Evolutionary conservation across 2,888 invertebrate species (phyloP).

Genomic region (Rhagophthalmus giganteus): DNA sequence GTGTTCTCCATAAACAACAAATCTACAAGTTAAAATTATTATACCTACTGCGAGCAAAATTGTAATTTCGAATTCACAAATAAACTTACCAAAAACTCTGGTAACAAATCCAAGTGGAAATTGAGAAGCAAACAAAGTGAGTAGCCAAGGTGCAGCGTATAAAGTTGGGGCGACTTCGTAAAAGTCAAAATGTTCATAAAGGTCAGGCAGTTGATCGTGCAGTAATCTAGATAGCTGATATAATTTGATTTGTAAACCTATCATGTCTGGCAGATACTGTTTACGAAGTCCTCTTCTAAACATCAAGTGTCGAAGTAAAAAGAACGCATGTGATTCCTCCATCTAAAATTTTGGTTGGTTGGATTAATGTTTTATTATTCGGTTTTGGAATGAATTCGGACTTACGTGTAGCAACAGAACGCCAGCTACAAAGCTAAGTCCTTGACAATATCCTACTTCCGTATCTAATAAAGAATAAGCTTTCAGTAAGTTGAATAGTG

Average conservation of each 20-base stretch:
- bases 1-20: conserved; percentile 87
- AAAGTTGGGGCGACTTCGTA: conserved; percentile 92
- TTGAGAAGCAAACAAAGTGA: conserved; percentile 94
- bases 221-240: conserved; percentile 92
- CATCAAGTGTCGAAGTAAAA: conserved; percentile 87
- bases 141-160: conserved; percentile 96
- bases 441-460: conserved; percentile 96
- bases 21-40: conserved; percentile 67
- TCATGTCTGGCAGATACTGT: conserved; percentile 94
- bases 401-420: conserved; percentile 89
- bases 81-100: conserved; percentile 79
- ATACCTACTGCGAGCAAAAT: neutral
- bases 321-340: conserved; percentile 89
- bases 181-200: conserved; percentile 83
- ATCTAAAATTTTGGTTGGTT: conserved; percentile 63
- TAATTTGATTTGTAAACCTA: conserved; percentile 82
- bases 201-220: conserved; percentile 82
- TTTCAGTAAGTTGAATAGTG: conserved; percentile 91
- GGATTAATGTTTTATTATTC: neutral
- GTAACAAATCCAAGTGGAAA: conserved; percentile 95
- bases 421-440: conserved; percentile 93
- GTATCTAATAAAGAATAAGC: conserved; percentile 93
- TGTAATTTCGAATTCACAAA: too few species aligned
- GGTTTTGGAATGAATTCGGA: conserved; percentile 33
- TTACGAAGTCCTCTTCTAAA: conserved; percentile 83